phyloP scores from a whole-genome alignment of 2,797 vertebrate genomes.

The Semaprochilodus insignis region DNA sequence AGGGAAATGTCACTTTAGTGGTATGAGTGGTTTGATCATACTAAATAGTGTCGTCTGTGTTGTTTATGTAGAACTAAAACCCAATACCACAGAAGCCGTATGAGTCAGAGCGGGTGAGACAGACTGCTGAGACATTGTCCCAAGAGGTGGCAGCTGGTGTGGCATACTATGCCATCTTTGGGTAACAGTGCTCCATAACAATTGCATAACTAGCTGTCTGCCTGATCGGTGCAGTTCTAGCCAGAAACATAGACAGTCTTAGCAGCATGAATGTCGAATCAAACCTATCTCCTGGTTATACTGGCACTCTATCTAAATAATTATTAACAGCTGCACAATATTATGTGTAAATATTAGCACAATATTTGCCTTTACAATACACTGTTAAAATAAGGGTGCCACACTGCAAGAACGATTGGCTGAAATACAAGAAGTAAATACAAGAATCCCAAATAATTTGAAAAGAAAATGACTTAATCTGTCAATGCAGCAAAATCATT shows the following conservation, averaged over 20 bases:
- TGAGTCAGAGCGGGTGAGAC: conserved; percentile 39
- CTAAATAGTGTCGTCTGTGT: background rate
- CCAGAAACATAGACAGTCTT: conserved; percentile 5
- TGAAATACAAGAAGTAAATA: too few species aligned
- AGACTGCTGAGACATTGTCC: conserved; percentile 12
- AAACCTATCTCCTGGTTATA: background rate
- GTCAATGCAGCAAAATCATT: too few species aligned
- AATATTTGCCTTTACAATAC: too few species aligned
- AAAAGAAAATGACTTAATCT: too few species aligned
- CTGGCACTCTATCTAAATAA: background rate
- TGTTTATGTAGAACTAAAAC: background rate
- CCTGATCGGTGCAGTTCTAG: background rate
- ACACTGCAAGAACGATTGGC: too few species aligned
- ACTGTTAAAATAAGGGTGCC: too few species aligned
- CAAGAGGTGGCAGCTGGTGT: conserved; percentile 45
- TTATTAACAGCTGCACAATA: background rate
- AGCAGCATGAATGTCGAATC: background rate
- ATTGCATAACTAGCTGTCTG: conserved; percentile 43
- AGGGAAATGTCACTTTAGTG: background rate
- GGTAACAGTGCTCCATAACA: conserved; percentile 8
- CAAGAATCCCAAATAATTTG: too few species aligned
- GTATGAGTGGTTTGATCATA: background rate
- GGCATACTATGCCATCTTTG: conserved; percentile 28
- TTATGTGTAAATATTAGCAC: background rate
- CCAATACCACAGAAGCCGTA: conserved; percentile 34